A percentile compares a stretch with the other conserved stretches of the same genome.
These are phyloP conservation scores for Scleropages formosus DNA, from an alignment of 2,797 vertebrate genomes.

Conservation along the genomic window DNA sequence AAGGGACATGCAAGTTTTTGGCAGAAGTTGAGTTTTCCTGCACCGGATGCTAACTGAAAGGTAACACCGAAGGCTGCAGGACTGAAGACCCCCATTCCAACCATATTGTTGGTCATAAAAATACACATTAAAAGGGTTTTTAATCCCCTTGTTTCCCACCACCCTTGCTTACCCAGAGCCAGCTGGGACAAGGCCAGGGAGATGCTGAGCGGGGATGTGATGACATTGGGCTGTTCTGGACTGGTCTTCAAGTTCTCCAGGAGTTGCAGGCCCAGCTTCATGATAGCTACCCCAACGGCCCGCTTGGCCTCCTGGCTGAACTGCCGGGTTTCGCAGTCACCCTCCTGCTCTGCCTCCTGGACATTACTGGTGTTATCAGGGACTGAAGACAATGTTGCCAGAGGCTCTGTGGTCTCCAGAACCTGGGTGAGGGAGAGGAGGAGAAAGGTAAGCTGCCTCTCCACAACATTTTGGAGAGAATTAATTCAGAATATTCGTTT, in stretches of 20 bases:
- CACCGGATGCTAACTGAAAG: too few species aligned
- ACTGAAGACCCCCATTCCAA: too few species aligned
- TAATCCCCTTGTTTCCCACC: neutral
- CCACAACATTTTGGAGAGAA: too few species aligned
- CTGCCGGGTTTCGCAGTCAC: conserved; percentile 45
- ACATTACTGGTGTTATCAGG: neutral
- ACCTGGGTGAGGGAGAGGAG: neutral
- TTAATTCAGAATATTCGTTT: too few species aligned
- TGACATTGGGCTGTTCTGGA: conserved; percentile 67
- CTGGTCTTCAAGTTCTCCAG: conserved; percentile 68
- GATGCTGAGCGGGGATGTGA: conserved; percentile 85
- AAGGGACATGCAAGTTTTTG: neutral
- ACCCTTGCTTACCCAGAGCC: conserved; percentile 72
- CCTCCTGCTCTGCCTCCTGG: conserved; percentile 34
- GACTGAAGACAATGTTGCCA: conserved; percentile 21
- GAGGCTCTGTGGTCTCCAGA: neutral
- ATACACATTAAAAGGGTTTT: too few species aligned
- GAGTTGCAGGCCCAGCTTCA: conserved; percentile 73
- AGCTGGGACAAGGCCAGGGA: conserved; percentile 81
- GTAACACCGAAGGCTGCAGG: too few species aligned
- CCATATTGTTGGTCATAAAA: too few species aligned
- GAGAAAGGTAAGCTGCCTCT: neutral
- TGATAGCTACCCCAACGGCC: conserved; percentile 69
- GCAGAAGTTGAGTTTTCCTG: neutral
- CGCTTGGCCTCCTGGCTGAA: conserved; percentile 57